Percentiles rank a stretch among this genome's conserved stretches.
phyloP scores from a whole-genome alignment of 2,888 invertebrate species.

The Pemphredon lugubris region DNA sequence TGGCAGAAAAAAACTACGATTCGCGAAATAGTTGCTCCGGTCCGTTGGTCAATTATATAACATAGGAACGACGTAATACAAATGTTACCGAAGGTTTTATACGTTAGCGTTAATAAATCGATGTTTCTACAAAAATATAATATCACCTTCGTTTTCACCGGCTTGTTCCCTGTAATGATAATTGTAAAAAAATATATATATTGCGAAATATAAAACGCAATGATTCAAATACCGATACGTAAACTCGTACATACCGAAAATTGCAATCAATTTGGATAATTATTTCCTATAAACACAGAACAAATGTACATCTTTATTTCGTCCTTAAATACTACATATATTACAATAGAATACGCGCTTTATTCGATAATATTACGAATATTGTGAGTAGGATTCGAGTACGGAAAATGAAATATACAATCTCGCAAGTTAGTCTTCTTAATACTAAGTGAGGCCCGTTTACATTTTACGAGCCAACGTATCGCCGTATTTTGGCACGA shows the following conservation, averaged over 20 bases:
- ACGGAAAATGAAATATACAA: constrained; percentile 48
- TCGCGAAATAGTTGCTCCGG: neutral
- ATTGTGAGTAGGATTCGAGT: constrained; percentile 32
- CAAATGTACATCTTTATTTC: constrained; percentile 62
- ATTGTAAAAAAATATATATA: no score
- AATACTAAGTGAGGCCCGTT: constrained; percentile 6
- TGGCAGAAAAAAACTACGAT: no score
- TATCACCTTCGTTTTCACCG: no score
- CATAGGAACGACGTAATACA: no score
- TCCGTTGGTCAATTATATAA: neutral
- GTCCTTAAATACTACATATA: constrained; percentile 51
- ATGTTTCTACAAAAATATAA: no score
- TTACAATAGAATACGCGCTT: constrained; percentile 45
- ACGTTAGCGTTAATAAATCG: no score
- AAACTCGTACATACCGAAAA: no score
- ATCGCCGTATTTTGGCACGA: constrained; percentile 46
- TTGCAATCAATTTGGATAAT: no score
- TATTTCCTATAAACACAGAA: constrained; percentile 41
- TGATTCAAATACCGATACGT: no score
- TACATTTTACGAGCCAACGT: constrained; percentile 21
- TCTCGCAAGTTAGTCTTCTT: constrained; percentile 30
- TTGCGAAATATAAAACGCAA: no score
- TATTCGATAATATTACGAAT: constrained; percentile 19
- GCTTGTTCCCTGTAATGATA: no score
- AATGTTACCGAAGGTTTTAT: no score